Conservation (phyloP, 2,113 vertebrate species). For the Apeltes quadracus region DNA sequence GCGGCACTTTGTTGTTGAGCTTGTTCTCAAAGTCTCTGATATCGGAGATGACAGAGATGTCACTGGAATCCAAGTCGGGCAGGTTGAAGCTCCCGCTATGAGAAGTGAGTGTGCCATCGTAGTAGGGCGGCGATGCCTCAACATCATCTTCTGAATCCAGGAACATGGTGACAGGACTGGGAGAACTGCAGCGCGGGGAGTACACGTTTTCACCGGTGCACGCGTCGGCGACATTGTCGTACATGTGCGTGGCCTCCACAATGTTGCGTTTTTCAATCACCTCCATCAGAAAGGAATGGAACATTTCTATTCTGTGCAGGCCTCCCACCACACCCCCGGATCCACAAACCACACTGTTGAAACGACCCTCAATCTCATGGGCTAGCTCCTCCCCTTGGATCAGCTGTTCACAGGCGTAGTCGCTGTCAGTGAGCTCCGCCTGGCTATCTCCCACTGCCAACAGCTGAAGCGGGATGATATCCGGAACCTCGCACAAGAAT, state of each 20-base stretch:
- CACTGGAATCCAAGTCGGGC: slow-evolving; percentile 89
- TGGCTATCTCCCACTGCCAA: slow-evolving; percentile 88
- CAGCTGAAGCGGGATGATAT: slow-evolving; percentile 93
- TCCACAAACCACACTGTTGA: slow-evolving; percentile 84
- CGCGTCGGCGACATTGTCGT: slow-evolving; percentile 91
- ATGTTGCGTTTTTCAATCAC: slow-evolving; percentile 92
- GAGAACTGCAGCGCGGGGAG: slow-evolving; percentile 92
- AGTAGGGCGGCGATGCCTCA: slow-evolving; percentile 85
- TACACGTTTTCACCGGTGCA: slow-evolving; percentile 89
- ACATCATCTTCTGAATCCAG: slow-evolving; percentile 93
- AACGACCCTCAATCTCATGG: slow-evolving; percentile 92
- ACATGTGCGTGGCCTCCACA: slow-evolving; percentile 93
- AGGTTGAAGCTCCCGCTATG: slow-evolving; percentile 88
- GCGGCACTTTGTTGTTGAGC: slow-evolving; percentile 91
- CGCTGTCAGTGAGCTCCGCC: slow-evolving; percentile 84
- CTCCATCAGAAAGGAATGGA: slow-evolving; percentile 91
- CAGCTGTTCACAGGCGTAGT: slow-evolving; percentile 88
- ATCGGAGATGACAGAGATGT: slow-evolving; percentile 87
- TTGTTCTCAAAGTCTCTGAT: slow-evolving; percentile 89
- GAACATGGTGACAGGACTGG: slow-evolving; percentile 90
- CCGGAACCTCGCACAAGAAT: slow-evolving; percentile 95
- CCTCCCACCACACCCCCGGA: slow-evolving; percentile 81
- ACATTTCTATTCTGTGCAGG: slow-evolving; percentile 87
- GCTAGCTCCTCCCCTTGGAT: slow-evolving; percentile 94
- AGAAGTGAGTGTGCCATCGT: slow-evolving; percentile 83